Percentiles rank a stretch among this genome's conserved stretches.
Conservation (phyloP, 2,797 vertebrate genomes). For the Acomys russatus region DNA sequence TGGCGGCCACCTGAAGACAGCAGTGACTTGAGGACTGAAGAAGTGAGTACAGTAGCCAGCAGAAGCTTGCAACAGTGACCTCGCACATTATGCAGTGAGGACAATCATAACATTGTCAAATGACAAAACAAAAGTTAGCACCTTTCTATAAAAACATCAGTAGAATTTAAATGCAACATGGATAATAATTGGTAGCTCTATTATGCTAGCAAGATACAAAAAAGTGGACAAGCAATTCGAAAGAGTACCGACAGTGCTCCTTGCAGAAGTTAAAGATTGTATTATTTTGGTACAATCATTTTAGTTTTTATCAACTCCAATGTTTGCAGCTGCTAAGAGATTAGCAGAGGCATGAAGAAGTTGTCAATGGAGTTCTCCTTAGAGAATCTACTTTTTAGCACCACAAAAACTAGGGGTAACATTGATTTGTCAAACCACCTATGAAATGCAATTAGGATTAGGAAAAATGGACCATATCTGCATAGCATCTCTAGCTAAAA, state of each 20-base stretch:
- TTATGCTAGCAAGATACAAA: neutral
- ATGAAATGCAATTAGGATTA: conserved; percentile 17
- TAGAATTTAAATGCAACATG: conserved; percentile 90
- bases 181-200: conserved; percentile 50
- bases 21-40: conserved; percentile 88
- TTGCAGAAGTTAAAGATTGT: conserved; percentile 50
- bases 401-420: neutral
- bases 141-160: conserved; percentile 87
- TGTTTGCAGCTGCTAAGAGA: conserved; percentile 73
- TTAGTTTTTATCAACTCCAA: conserved; percentile 11
- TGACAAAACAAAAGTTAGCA: conserved; percentile 79
- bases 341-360: neutral
- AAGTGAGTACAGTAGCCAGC: conserved; percentile 52
- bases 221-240: neutral
- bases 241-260: neutral
- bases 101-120: conserved; percentile 80
- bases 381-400: conserved; percentile 4
- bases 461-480: conserved; percentile 4
- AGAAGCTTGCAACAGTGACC: conserved; percentile 72
- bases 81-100: conserved; percentile 79
- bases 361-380: neutral
- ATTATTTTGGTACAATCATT: conserved; percentile 11
- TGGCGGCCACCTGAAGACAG: conserved; percentile 80
- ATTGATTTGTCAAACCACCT: neutral
- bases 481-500: neutral